Conservation (phyloP, 2,888 invertebrate species). For the Xestoiulus laeticollis region DNA sequence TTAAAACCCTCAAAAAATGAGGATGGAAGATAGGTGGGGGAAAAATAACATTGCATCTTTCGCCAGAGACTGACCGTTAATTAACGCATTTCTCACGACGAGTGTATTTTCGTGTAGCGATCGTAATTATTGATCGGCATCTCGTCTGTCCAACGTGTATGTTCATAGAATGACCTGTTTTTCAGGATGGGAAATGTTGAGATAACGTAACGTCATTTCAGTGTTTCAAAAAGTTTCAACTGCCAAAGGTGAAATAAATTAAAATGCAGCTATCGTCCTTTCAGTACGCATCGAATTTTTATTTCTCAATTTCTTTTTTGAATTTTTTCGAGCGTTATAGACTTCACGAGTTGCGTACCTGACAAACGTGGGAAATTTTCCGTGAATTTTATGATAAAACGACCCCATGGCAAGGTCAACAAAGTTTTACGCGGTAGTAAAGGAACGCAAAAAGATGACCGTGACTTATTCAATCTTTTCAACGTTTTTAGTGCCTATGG, state of each 20-base stretch:
- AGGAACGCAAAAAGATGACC: neutral
- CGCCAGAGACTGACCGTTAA: neutral
- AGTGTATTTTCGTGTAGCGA: neutral
- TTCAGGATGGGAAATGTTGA: neutral
- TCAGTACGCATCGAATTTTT: neutral
- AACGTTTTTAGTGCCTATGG: too few species aligned
- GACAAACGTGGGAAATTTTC: neutral
- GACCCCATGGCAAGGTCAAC: neutral
- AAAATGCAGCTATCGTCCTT: neutral
- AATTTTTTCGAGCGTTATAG: neutral
- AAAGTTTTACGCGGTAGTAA: neutral
- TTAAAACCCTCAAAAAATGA: too few species aligned
- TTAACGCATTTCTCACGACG: neutral
- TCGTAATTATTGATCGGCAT: neutral
- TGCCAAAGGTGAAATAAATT: neutral
- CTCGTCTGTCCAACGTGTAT: neutral
- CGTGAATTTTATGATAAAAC: neutral
- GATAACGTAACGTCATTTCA: neutral
- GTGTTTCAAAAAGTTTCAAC: neutral
- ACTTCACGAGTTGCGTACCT: neutral
- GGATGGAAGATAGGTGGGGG: too few species aligned
- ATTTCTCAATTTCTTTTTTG: neutral
- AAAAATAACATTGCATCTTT: too few species aligned
- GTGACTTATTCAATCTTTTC: too few species aligned
- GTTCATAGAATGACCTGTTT: neutral